Conservation (phyloP, 2,888 invertebrate genomes). For the Cheilosia impressa region DNA sequence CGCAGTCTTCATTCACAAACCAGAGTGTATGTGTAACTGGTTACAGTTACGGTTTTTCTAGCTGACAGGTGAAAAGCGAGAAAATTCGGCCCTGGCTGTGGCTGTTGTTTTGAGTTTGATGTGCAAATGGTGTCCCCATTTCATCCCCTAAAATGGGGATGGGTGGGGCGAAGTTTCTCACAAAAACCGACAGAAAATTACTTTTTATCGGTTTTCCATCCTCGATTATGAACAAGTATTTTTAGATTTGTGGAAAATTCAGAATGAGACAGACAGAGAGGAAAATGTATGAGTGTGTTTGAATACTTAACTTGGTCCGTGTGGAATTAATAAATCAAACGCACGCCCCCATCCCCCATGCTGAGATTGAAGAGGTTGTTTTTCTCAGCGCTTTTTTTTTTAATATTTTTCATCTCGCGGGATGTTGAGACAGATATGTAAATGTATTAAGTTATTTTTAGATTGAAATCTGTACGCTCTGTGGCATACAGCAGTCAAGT, state of each 20-base stretch:
- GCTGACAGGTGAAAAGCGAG: conserved; percentile 5
- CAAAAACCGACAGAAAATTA: conserved; percentile 7
- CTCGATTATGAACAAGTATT: conserved; percentile 52
- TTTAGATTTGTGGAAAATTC: conserved; percentile 59
- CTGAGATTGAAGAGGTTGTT: conserved; percentile 27
- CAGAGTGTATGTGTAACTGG: neutral
- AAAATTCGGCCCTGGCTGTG: neutral
- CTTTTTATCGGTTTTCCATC: conserved; percentile 58
- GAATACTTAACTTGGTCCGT: conserved; percentile 37
- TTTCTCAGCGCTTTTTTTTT: conserved; percentile 26
- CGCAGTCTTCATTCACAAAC: conserved; percentile 6
- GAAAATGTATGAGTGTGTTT: conserved; percentile 36
- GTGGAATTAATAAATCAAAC: conserved; percentile 51
- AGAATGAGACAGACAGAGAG: conserved; percentile 20
- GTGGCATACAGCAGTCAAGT: conserved; percentile 53
- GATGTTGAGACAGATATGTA: conserved; percentile 14
- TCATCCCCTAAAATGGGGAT: conserved; percentile 57
- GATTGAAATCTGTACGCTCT: conserved; percentile 55
- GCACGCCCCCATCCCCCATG: conserved; percentile 62
- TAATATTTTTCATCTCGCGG: neutral
- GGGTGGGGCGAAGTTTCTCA: conserved; percentile 15
- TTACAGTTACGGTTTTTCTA: conserved; percentile 5
- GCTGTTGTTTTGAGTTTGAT: conserved; percentile 58
- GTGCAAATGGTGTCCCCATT: conserved; percentile 38
- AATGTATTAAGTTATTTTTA: conserved; percentile 57